Conservation (phyloP, 2,888 invertebrate genomes). For the Eupithecia inturbata region DNA sequence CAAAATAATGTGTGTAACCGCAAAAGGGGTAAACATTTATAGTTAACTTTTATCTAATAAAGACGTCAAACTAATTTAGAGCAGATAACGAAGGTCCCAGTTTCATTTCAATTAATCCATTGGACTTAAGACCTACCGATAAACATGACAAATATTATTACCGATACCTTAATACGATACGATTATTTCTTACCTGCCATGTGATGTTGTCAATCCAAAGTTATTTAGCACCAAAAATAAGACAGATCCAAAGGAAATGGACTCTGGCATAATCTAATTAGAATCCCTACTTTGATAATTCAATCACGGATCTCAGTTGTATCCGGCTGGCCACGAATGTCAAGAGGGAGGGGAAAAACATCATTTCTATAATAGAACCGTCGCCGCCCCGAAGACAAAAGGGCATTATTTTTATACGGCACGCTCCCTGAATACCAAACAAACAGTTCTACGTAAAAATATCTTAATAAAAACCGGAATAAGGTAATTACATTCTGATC, state of each 20-base stretch:
- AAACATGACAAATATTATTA: background rate
- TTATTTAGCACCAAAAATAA: background rate
- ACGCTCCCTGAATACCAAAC: constrained; percentile 78
- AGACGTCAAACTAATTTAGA: background rate
- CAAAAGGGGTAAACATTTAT: background rate
- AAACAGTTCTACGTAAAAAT: constrained; percentile 72
- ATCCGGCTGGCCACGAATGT: constrained; percentile 80
- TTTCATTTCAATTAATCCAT: background rate
- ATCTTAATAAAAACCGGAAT: constrained; percentile 79
- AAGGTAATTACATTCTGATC: constrained; percentile 77
- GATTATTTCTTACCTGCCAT: no score
- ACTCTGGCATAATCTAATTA: constrained; percentile 45
- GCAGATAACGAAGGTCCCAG: background rate
- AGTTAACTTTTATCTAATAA: background rate
- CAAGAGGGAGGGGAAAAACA: constrained; percentile 72
- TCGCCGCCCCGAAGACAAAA: constrained; percentile 74
- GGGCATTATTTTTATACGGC: constrained; percentile 79
- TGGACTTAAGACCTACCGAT: background rate
- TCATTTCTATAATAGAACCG: constrained; percentile 68
- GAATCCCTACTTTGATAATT: constrained; percentile 65
- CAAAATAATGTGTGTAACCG: background rate
- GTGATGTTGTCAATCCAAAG: background rate
- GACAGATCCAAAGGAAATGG: constrained; percentile 6
- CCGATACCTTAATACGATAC: no score
- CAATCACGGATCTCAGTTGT: constrained; percentile 78